Percentiles rank a stretch among this genome's conserved stretches.
phyloP scores from a whole-genome alignment of 2,888 invertebrate genomes.

The Brenthis daphne region DNA sequence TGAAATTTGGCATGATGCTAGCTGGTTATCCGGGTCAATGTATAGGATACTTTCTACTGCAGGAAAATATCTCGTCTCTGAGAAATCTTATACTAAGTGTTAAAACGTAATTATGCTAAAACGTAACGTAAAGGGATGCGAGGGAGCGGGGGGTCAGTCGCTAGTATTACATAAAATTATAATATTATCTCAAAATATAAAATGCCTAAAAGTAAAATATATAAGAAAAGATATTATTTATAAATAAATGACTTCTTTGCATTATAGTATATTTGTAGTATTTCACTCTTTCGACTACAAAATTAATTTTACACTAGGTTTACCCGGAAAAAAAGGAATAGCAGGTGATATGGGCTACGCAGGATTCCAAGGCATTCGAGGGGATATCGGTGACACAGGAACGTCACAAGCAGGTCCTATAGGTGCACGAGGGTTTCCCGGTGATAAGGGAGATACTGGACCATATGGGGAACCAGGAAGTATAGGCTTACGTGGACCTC shows the following conservation, averaged over 20 bases:
- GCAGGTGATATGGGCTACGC: conserved; percentile 63
- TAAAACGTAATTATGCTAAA: too few relatives aligned
- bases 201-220: too few relatives aligned
- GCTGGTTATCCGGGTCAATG: too few relatives aligned
- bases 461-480: conserved; percentile 83
- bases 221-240: too few relatives aligned
- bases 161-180: neutral
- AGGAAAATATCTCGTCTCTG: too few relatives aligned
- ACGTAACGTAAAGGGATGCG: too few relatives aligned
- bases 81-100: too few relatives aligned
- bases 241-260: too few relatives aligned
- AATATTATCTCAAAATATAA: too few relatives aligned
- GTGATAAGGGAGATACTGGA: conserved; percentile 85
- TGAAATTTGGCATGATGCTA: too few relatives aligned
- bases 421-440: conserved; percentile 86
- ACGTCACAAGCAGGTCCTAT: conserved; percentile 56
- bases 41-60: too few relatives aligned
- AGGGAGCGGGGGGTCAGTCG: too few relatives aligned
- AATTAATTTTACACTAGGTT: conserved; percentile 42
- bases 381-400: conserved; percentile 68
- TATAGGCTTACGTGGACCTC: conserved; percentile 74
- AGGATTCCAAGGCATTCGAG: conserved; percentile 59
- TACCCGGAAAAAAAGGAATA: conserved; percentile 57
- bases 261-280: neutral
- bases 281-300: neutral